A percentile compares a stretch with the other conserved stretches of the same genome.
Conservation (phyloP, 1,140 invertebrate genomes). For the Eriocheir sinensis region DNA sequence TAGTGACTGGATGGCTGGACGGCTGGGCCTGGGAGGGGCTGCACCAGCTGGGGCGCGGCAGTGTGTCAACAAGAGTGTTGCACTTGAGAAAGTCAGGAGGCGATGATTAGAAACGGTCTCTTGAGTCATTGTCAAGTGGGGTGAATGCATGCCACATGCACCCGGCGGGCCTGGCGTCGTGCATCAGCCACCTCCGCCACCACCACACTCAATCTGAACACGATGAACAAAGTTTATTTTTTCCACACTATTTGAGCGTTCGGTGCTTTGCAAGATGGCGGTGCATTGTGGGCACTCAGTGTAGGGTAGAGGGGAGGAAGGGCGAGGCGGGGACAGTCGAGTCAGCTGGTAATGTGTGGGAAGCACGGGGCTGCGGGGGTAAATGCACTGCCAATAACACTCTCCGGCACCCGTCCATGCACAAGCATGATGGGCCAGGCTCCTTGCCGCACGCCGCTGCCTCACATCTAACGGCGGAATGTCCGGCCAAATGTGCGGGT, state of each 20-base stretch:
- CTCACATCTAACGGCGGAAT: background rate
- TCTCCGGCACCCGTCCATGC: conserved; percentile 33
- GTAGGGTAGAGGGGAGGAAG: background rate
- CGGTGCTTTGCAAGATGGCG: background rate
- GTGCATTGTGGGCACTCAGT: background rate
- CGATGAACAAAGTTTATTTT: conserved; percentile 15
- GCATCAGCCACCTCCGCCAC: conserved; percentile 39
- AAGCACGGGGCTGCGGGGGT: background rate
- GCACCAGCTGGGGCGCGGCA: background rate
- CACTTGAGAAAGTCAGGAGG: conserved; percentile 18
- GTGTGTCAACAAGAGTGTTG: conserved; percentile 3
- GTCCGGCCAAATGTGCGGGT: background rate
- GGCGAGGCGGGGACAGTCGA: background rate
- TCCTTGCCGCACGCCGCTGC: background rate
- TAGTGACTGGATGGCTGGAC: no score
- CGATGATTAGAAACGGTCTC: conserved; percentile 47
- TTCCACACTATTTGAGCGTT: background rate
- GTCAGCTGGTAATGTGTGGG: background rate
- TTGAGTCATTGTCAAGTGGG: conserved; percentile 7
- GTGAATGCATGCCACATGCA: conserved; percentile 49
- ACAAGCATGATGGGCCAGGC: conserved; percentile 32
- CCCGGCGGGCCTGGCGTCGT: background rate
- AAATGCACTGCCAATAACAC: conserved; percentile 4
- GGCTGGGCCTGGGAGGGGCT: background rate
- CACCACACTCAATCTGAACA: background rate